Evolutionary conservation across 2,113 vertebrate genomes (phyloP), one percentile per base, ranked within the genome.

Genomic region (Oryzias woworae): DNA sequence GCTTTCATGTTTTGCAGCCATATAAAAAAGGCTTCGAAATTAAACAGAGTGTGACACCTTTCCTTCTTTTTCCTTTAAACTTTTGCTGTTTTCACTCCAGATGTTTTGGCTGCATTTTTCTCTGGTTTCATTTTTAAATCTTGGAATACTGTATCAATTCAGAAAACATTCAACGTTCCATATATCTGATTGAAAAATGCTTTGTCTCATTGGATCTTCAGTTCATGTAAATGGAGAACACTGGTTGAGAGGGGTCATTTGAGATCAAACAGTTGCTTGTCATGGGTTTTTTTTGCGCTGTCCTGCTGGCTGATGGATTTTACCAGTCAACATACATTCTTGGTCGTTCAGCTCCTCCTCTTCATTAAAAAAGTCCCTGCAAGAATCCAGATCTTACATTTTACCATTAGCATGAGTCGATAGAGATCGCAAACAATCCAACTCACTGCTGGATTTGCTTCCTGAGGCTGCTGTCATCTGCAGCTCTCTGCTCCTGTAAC

Each of bases 381-480:
- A 88, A 90, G 49, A 63, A 22, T 6, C 2, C 13, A 55, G 44
- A 54, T n/a, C 13, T 23, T 1, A 26, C 0, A 10, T 0, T 2
- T 56, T 1, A 13, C 0, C 45, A 1, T 23, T 20, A 17, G 7
- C 16, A 12, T 13, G 14, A 16, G 6, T 7, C 0, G 3, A 49
- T 41, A 0, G 17, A 44, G 23, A 24, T 59, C 0, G 14, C 0
- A 20, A 13, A 3, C 7, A 58, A 14, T 14, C 7, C 10, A 47
- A 91, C 94, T 95, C 93, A 96, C 95, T 91, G 92, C 86, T 94
- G 93, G 65, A 88, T 92, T 0, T 88, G 91, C 83, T 92, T 93
- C 84, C 90, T 92, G 74, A 90, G 91, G 88, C 90, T 93, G 71
- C 90, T 91, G 87, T 90, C 90, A 82, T 94, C 92, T 55, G 92